phyloP scores from a whole-genome alignment of 2,797 vertebrate genomes.

The Mycteria americana region DNA sequence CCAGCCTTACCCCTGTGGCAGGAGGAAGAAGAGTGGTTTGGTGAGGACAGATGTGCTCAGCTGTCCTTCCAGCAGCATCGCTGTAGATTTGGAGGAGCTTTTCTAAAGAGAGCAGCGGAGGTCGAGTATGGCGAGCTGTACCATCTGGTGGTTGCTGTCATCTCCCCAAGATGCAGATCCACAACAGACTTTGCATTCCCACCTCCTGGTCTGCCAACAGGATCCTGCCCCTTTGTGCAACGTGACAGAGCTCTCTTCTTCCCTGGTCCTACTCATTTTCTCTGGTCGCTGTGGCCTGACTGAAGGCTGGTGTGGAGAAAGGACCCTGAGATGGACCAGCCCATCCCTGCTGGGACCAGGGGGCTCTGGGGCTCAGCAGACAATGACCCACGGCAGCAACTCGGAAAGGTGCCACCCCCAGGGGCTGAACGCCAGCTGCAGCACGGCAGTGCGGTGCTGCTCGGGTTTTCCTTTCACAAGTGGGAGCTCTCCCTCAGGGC shows the following conservation, averaged over 20 bases:
- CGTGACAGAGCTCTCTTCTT: background rate
- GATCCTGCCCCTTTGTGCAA: background rate
- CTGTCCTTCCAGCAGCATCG: background rate
- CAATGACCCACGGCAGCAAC: accelerated
- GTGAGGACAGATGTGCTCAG: background rate
- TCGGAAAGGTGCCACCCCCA: background rate
- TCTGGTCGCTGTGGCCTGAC: background rate
- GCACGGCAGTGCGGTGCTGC: accelerated
- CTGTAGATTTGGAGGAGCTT: background rate
- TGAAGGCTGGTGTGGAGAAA: background rate
- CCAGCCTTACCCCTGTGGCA: background rate
- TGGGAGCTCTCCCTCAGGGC: background rate
- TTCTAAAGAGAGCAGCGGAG: background rate
- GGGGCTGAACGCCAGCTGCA: background rate
- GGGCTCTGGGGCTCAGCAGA: background rate
- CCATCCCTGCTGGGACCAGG: background rate
- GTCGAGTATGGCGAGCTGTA: background rate
- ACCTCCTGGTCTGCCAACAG: background rate
- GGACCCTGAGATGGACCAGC: background rate
- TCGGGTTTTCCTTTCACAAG: background rate
- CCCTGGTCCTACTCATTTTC: background rate
- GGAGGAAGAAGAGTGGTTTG: background rate
- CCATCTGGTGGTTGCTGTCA: background rate
- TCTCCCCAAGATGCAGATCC: background rate
- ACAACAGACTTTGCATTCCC: background rate